phyloP scores from a whole-genome alignment of 2,113 vertebrate species.

The Plectropomus leopardus region DNA sequence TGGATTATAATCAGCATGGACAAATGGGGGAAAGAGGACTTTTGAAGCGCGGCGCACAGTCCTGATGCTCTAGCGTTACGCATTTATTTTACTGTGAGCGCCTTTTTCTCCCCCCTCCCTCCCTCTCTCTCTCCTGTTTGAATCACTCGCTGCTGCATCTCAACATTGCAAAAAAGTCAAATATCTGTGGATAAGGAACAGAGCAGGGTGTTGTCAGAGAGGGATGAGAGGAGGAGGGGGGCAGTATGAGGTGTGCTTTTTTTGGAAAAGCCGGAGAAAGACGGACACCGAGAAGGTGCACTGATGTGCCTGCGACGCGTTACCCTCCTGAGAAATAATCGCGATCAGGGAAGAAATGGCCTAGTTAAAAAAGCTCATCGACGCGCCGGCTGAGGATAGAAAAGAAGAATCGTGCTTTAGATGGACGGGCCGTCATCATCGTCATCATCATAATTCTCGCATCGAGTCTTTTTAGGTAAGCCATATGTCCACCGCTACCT shows the following conservation, averaged over 20 bases:
- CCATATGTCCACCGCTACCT: slow-evolving; percentile 51
- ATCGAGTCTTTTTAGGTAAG: slow-evolving; percentile 80
- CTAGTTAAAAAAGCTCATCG: slow-evolving; percentile 68
- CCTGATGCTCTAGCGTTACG: slow-evolving; percentile 74
- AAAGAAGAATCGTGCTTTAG: slow-evolving; percentile 59
- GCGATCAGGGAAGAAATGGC: slow-evolving; percentile 78
- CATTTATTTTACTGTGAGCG: slow-evolving; percentile 59
- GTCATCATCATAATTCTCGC: slow-evolving; percentile 65
- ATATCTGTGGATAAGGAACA: slow-evolving; percentile 69
- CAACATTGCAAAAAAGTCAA: slow-evolving; percentile 64
- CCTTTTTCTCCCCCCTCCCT: background rate
- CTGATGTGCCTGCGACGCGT: slow-evolving; percentile 80
- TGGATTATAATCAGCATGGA: slow-evolving; percentile 74
- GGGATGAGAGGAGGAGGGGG: slow-evolving; percentile 76
- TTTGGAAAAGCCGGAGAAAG: slow-evolving; percentile 80
- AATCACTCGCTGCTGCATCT: slow-evolving; percentile 54
- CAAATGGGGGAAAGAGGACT: slow-evolving; percentile 69
- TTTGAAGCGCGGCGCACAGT: slow-evolving; percentile 64
- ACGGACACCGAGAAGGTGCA: slow-evolving; percentile 81
- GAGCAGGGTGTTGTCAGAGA: slow-evolving; percentile 78
- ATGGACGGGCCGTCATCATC: slow-evolving; percentile 67
- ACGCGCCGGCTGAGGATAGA: slow-evolving; percentile 60
- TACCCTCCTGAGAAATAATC: slow-evolving; percentile 80
- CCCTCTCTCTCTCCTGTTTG: slow-evolving; percentile 42
- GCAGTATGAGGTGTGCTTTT: slow-evolving; percentile 82